phyloP scores from a whole-genome alignment of 1,140 invertebrate genomes.

The Contarinia nasturtii region DNA sequence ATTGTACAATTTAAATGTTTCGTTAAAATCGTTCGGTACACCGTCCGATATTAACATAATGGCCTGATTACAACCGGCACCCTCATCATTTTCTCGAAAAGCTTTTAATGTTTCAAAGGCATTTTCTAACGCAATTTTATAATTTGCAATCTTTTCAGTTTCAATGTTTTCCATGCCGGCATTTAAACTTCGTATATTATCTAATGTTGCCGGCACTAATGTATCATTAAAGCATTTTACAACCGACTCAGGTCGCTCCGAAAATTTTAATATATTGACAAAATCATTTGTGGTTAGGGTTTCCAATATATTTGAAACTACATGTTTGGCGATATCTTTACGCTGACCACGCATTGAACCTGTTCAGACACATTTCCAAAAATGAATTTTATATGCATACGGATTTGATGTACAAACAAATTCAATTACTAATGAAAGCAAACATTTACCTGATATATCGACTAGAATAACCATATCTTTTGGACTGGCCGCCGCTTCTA shows the following conservation, averaged over 20 bases:
- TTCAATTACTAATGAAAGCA: too few species aligned
- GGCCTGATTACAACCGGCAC: slow-evolving; percentile 52
- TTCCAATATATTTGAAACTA: slow-evolving; percentile 87
- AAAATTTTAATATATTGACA: slow-evolving; percentile 87
- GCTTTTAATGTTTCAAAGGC: slow-evolving; percentile 73
- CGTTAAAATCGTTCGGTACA: slow-evolving; percentile 80
- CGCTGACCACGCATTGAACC: slow-evolving; percentile 94
- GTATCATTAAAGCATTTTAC: slow-evolving; percentile 75
- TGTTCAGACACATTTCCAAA: too few species aligned
- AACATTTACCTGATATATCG: slow-evolving; percentile 43
- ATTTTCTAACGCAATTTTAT: slow-evolving; percentile 69
- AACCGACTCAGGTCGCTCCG: slow-evolving; percentile 51
- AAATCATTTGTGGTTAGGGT: slow-evolving; percentile 97
- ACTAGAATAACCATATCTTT: slow-evolving; percentile 93
- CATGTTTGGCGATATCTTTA: slow-evolving; percentile 82
- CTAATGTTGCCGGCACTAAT: slow-evolving; percentile 75
- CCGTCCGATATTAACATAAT: slow-evolving; percentile 99
- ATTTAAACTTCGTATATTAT: slow-evolving; percentile 73
- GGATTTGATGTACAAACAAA: too few species aligned
- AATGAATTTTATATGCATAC: too few species aligned
- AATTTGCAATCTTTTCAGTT: slow-evolving; percentile 85
- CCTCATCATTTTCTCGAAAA: slow-evolving; percentile 33
- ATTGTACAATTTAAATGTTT: slow-evolving; percentile 80
- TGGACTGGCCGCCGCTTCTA: slow-evolving; percentile 88
- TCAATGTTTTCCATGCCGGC: slow-evolving; percentile 52